Conservation (phyloP, 2,113 vertebrate genomes). For the Tinamus guttatus region DNA sequence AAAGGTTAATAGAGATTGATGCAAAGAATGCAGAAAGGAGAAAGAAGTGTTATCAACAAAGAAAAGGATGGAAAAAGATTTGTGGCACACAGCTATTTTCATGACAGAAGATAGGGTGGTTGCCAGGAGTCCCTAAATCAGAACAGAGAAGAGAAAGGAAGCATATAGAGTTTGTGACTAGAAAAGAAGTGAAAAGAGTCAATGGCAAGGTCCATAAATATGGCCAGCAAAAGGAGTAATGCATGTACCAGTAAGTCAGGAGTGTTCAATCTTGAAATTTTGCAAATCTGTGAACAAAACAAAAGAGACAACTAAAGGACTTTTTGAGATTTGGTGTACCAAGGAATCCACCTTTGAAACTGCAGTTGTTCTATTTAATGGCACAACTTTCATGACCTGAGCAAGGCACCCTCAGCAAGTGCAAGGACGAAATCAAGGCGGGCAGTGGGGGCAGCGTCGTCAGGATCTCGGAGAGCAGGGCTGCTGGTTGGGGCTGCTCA, state of each 20-base stretch:
- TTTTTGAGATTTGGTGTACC: not conserved
- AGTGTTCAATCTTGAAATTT: not conserved
- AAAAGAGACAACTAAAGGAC: not conserved
- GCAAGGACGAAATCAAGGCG: not conserved
- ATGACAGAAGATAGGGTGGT: not conserved
- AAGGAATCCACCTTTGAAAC: not conserved
- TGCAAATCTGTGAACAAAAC: not conserved
- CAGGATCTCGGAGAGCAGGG: not conserved
- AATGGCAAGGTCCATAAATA: not conserved
- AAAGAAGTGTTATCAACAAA: not conserved
- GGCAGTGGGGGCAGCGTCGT: not conserved
- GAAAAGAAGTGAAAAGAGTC: not conserved
- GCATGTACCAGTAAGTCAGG: not conserved
- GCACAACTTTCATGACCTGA: not conserved
- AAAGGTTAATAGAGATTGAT: not conserved
- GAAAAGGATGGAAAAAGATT: not conserved
- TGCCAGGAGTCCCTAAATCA: not conserved
- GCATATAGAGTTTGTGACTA: not conserved
- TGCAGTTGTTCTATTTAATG: not conserved
- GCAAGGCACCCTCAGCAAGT: not conserved
- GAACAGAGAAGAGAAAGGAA: not conserved
- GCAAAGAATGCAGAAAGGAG: not conserved
- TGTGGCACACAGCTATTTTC: not conserved
- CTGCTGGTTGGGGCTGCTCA: not conserved
- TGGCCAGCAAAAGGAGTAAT: not conserved